phyloP scores from a whole-genome alignment of 2,797 vertebrate species.

The Rhincodon typus region DNA sequence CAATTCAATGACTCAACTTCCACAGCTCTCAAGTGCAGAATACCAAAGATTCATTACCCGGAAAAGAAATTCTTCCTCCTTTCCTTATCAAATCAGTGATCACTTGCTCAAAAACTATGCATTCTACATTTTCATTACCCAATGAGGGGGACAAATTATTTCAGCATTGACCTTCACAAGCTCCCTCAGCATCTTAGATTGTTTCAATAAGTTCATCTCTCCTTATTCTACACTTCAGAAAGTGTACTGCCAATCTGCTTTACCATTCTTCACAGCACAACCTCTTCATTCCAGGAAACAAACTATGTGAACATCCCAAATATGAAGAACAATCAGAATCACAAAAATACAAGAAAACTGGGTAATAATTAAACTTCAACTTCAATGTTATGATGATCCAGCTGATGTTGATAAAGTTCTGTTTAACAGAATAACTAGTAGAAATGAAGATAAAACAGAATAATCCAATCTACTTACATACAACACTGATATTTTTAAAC shows the following conservation, averaged over 20 bases:
- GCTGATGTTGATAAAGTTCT: too few species aligned
- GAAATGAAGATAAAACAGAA: too few species aligned
- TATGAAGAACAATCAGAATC: constrained; percentile 23
- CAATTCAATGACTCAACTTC: neutral
- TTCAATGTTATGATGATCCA: neutral
- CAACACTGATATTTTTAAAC: too few species aligned
- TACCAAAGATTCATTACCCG: neutral
- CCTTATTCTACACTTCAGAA: neutral
- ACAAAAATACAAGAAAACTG: neutral
- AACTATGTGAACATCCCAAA: neutral
- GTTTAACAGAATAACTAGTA: too few species aligned
- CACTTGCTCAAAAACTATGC: neutral
- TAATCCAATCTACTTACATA: too few species aligned
- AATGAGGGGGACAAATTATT: neutral
- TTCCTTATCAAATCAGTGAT: neutral
- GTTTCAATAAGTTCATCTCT: neutral
- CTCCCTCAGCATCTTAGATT: neutral
- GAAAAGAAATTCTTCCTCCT: neutral
- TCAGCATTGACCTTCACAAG: neutral
- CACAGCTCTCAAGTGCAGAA: neutral
- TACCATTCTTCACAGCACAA: neutral
- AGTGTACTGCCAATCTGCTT: too few species aligned
- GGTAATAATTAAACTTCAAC: neutral
- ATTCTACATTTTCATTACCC: neutral
- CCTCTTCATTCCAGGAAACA: neutral